These are phyloP conservation scores for Agrochola circellaris DNA, from an alignment of 2,888 invertebrate species.

Conservation along the genomic window DNA sequence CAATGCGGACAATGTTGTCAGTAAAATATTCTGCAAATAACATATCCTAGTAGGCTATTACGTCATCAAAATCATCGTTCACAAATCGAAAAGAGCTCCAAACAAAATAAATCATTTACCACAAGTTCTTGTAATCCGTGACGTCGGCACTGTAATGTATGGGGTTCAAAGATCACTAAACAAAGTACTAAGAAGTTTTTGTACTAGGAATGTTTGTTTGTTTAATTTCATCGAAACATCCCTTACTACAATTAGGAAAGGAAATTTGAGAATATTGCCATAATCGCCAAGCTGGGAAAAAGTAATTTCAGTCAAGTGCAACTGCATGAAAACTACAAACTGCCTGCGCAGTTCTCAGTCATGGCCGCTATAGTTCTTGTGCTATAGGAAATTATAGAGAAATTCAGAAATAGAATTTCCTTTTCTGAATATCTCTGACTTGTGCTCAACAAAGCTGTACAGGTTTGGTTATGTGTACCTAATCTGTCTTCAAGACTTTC, in stretches of 20 bases:
- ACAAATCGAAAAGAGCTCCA: conserved; percentile 26
- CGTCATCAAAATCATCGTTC: conserved; percentile 16
- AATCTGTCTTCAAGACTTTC: no score
- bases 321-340: not conserved
- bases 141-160: conserved; percentile 18
- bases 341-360: not conserved
- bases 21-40: not conserved
- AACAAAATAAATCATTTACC: conserved; percentile 39
- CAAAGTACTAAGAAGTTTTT: conserved; percentile 5
- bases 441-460: no score
- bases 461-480: no score
- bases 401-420: no score
- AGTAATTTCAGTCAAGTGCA: not conserved
- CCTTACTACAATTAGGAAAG: not conserved
- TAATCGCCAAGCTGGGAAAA: not conserved
- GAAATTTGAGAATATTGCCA: not conserved
- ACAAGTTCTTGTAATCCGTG: conserved; percentile 21
- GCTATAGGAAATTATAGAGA: no score
- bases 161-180: conserved; percentile 38
- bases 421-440: not conserved
- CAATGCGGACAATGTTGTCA: not conserved
- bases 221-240: not conserved
- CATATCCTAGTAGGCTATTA: not conserved
- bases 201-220: conserved; percentile 6
- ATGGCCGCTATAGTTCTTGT: not conserved